Conservation (phyloP, 2,888 invertebrate genomes). For the Polymixis lichenea region DNA sequence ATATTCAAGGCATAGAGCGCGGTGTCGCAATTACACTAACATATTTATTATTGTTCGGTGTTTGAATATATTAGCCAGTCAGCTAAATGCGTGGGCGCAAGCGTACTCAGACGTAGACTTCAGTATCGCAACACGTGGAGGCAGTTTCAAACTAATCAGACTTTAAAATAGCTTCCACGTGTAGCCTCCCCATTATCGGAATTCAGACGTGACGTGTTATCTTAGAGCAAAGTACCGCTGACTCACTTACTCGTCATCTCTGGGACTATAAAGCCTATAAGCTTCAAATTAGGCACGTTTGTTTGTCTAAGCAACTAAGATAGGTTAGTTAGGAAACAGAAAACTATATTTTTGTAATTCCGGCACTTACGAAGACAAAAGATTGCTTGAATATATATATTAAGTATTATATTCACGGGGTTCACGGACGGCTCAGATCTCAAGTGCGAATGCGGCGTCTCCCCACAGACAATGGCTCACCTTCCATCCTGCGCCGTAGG, state of each 20-base stretch:
- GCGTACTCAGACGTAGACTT: not conserved
- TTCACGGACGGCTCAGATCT: no score
- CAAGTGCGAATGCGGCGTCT: no score
- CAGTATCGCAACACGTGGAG: not conserved
- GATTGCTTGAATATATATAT: not conserved
- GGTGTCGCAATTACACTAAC: no score
- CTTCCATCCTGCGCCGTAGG: no score
- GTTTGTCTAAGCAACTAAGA: conserved; percentile 5
- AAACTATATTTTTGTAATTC: conserved; percentile 4
- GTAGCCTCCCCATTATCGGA: no score
- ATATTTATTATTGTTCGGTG: no score
- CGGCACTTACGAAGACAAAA: no score
- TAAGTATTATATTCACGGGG: no score
- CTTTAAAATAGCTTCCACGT: not conserved
- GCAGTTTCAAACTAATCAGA: not conserved
- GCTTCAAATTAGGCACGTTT: conserved; percentile 27
- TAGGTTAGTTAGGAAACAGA: not conserved
- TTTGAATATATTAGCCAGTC: not conserved
- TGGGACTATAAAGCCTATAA: conserved; percentile 15
- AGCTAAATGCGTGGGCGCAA: not conserved
- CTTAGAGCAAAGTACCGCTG: not conserved
- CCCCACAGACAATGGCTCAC: no score
- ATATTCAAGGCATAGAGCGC: no score
- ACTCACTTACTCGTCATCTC: conserved; percentile 22
- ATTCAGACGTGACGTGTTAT: not conserved